Percentiles rank a stretch among this genome's conserved stretches.
Conservation (phyloP, 2,797 vertebrate genomes). For the Rhinella marina region DNA sequence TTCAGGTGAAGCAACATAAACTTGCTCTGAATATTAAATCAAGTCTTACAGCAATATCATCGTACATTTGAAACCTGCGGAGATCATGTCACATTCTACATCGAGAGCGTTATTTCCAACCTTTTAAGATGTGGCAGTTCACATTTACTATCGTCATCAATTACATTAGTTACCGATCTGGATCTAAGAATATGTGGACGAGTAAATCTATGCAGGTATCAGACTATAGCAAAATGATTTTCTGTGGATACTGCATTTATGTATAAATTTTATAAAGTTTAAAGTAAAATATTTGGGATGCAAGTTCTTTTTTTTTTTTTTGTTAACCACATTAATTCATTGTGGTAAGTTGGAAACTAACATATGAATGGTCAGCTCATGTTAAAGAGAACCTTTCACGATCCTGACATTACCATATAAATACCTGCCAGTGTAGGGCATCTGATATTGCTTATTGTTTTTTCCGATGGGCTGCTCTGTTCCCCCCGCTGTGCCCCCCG, state of each 20-base stretch:
- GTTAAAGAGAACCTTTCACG: no score
- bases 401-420: no score
- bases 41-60: slow-evolving; percentile 45
- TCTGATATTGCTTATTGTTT: no score
- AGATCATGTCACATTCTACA: slow-evolving; percentile 41
- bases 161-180: slow-evolving; percentile 18
- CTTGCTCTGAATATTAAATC: slow-evolving; percentile 63
- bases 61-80: slow-evolving; percentile 23
- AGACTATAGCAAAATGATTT: slow-evolving; percentile 1
- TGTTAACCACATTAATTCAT: not conserved
- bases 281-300: not conserved
- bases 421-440: no score
- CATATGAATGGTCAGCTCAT: not conserved
- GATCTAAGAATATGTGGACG: slow-evolving; percentile 21
- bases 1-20: slow-evolving; percentile 64
- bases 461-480: no score
- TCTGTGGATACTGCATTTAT: not conserved
- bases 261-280: not conserved
- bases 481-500: no score
- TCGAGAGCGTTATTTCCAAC: slow-evolving; percentile 31
- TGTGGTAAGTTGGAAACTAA: not conserved
- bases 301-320: no score
- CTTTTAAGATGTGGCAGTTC: slow-evolving; percentile 41
- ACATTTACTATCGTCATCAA: slow-evolving; percentile 40
- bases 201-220: not conserved